Base-by-base conservation (phyloP, 2,113 vertebrate genomes). In the Hypanus sabinus region DNA sequence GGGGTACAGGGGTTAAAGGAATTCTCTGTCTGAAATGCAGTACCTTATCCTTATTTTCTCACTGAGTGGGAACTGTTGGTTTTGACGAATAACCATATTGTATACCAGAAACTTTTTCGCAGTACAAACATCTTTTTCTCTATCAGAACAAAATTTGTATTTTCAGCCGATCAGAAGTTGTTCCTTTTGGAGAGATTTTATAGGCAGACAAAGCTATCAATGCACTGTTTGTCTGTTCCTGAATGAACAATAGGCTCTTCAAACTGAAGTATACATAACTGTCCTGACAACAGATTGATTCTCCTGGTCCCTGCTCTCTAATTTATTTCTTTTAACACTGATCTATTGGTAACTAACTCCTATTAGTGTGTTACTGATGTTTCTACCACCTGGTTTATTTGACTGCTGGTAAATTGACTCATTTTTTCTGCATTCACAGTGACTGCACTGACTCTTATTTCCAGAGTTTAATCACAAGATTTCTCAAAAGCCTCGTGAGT, bases 261-360 rank as follows among this genome's bases (percentile, higher is more conserved):
- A 83, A 55, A 18, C 5, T 83, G 18, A 83, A 83, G 20, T 83
- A 55, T 83, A 18, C 57, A 60, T 87, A 60, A 16, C 24, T n/a
- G 83, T 87, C 57, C 55, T 27, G 2, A 87, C 14, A 27, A 10
- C 83, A n/a, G 30, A n/a, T 62, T 87, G 83, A 62, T 87, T 62
- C 55, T 87, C 57, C 46, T 62, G 83, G 27, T 57, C 30, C 14
- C 22, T 87, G 57, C 55, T n/a, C 20, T 27, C 83, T 30, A 62
- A 62, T 62, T 46, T 85, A 12, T 57, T 87, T 87, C 46, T 87
- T 62, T 85, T 18, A 57, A 62, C 83, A n/a, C 60, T 87, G 83
- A n/a, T 87, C 83, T 30, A 62, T 62, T 87, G 83, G 57, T 55
- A 83, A 83, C 80, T 20, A 81, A 81, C 36, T 87, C 83, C 30